Evolutionary conservation across 2,888 invertebrate genomes (phyloP).

Genomic region (Euspilapteryx auroguttella): DNA sequence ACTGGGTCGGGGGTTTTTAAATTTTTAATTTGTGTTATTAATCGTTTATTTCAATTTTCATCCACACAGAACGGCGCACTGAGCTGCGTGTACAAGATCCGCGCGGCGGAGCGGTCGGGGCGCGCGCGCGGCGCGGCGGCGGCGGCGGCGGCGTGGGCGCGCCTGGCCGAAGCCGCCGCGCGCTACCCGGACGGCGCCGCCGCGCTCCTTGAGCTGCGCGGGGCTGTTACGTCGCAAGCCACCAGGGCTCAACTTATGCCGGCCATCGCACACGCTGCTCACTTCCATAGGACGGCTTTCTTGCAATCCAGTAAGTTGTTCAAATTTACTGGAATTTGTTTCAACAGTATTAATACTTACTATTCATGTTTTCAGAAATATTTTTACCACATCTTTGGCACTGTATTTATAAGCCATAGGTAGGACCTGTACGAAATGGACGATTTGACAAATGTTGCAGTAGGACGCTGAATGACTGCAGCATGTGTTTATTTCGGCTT

Average conservation of each 20-base stretch:
- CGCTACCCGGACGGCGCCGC: slow-evolving; percentile 17
- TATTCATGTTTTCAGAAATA: no score
- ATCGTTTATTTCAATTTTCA: no score
- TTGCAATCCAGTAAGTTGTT: slow-evolving; percentile 27
- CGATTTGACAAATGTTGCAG: no score
- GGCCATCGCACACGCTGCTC: slow-evolving; percentile 37
- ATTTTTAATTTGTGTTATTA: no score
- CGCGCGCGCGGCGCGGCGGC: slow-evolving; percentile 12
- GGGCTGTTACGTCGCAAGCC: slow-evolving; percentile 13
- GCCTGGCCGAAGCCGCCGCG: slow-evolving; percentile 14
- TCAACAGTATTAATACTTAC: slow-evolving; percentile 1
- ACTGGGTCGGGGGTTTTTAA: no score
- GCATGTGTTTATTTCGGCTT: no score
- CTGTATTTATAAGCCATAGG: no score
- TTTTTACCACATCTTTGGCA: no score
- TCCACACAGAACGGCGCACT: slow-evolving; percentile 26
- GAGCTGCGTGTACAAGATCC: slow-evolving; percentile 17
- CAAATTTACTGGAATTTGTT: not conserved
- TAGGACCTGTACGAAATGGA: no score
- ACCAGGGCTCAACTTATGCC: slow-evolving; percentile 22
- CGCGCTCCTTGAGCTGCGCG: slow-evolving; percentile 16
- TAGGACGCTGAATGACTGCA: no score
- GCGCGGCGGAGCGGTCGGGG: slow-evolving; percentile 14
- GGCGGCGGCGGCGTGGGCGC: slow-evolving; percentile 14
- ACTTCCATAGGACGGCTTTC: slow-evolving; percentile 24